These are phyloP conservation scores for Natator depressus DNA, from an alignment of 2,113 vertebrate genomes.

Conservation along the genomic window DNA sequence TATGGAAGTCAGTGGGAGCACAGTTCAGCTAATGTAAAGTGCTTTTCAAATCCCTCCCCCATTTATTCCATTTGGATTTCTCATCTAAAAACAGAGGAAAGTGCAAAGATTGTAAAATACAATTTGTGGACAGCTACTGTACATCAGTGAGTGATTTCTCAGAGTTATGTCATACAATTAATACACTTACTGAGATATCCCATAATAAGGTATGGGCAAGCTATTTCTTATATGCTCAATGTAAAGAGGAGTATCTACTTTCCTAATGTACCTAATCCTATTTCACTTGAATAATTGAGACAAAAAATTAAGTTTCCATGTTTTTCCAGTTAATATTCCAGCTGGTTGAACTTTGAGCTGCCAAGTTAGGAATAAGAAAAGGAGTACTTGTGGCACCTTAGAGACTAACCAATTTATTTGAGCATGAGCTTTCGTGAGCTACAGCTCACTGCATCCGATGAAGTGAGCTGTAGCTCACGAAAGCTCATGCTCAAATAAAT, in stretches of 20 bases:
- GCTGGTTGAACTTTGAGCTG: neutral
- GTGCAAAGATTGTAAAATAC: neutral
- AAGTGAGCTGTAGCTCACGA: too few relatives aligned
- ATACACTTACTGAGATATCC: neutral
- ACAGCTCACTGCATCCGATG: too few relatives aligned
- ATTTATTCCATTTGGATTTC: neutral
- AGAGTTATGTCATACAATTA: neutral
- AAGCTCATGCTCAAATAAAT: too few relatives aligned
- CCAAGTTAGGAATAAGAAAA: neutral
- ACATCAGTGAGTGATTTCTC: neutral
- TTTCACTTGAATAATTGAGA: neutral
- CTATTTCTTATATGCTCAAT: neutral
- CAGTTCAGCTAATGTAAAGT: neutral
- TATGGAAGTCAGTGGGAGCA: neutral
- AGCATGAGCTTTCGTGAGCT: too few relatives aligned
- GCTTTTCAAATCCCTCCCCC: neutral
- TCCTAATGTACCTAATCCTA: neutral
- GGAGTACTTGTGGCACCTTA: too few relatives aligned
- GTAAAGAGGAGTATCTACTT: neutral
- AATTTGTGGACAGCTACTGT: neutral
- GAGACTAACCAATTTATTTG: too few relatives aligned
- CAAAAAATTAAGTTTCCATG: neutral
- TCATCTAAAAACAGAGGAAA: constrained; percentile 10
- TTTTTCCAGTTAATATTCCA: neutral
- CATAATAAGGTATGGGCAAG: neutral